These are phyloP conservation scores for Temnothorax rugatulus DNA, from an alignment of 2,888 invertebrate genomes.

Conservation along the genomic window DNA sequence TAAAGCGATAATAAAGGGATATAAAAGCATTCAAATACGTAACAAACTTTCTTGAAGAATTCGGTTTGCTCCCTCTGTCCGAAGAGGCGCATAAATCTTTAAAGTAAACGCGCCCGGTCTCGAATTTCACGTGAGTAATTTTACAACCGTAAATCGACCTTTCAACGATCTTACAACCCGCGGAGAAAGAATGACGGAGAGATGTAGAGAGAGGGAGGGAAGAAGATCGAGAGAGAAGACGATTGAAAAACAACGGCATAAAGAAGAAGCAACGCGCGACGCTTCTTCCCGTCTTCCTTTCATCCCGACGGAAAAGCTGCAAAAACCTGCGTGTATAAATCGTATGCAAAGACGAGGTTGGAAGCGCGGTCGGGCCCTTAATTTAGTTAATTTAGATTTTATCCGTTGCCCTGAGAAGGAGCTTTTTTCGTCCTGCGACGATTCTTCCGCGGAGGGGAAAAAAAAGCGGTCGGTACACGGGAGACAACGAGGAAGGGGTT, in stretches of 20 bases:
- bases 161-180: constrained; percentile 81
- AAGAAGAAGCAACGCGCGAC: constrained; percentile 35
- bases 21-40: neutral
- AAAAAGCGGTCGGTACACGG: constrained; percentile 34
- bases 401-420: constrained; percentile 82
- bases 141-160: constrained; percentile 85
- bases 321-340: constrained; percentile 83
- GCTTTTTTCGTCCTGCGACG: constrained; percentile 29
- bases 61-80: constrained; percentile 23
- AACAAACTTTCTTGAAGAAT: constrained; percentile 52
- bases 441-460: constrained; percentile 59
- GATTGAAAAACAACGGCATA: constrained; percentile 64
- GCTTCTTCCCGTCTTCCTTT: constrained; percentile 16
- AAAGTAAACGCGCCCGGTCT: constrained; percentile 74
- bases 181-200: constrained; percentile 51
- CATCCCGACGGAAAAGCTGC: constrained; percentile 15
- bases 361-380: constrained; percentile 82
- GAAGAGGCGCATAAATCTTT: constrained; percentile 75
- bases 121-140: constrained; percentile 84
- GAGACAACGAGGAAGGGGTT: constrained; percentile 69
- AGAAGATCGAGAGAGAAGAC: constrained; percentile 33
- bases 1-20: neutral
- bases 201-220: constrained; percentile 50
- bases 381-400: constrained; percentile 87
- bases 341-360: constrained; percentile 81